phyloP scores from a whole-genome alignment of 1,140 invertebrate species.

The Pseudachorutes palmiensis region DNA sequence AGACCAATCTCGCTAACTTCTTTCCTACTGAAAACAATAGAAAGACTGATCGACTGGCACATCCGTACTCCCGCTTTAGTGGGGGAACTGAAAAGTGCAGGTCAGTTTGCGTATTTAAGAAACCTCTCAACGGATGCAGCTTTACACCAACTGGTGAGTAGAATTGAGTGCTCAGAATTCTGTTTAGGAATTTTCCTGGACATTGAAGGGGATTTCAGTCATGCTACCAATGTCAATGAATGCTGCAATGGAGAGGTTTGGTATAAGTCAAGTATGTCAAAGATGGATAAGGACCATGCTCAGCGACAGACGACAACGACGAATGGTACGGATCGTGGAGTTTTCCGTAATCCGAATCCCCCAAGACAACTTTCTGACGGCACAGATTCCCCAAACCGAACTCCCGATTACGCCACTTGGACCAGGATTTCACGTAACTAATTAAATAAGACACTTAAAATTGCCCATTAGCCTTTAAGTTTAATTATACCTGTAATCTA shows the following conservation, averaged over 20 bases:
- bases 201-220: constrained; percentile 27
- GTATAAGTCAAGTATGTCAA: neutral
- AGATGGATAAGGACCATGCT: neutral
- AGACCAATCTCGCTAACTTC: constrained; percentile 30
- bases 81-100: neutral
- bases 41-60: constrained; percentile 25
- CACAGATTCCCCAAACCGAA: too few relatives aligned
- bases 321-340: too few relatives aligned
- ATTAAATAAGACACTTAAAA: too few relatives aligned
- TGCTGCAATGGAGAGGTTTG: neutral
- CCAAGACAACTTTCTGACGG: too few relatives aligned
- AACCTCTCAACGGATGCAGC: constrained; percentile 23
- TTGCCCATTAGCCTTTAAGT: too few relatives aligned
- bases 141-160: constrained; percentile 14
- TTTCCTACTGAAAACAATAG: constrained; percentile 24
- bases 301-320: neutral
- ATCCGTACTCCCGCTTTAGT: constrained; percentile 15
- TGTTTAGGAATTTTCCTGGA: constrained; percentile 18
- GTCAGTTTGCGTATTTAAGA: constrained; percentile 11
- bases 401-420: too few relatives aligned
- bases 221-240: constrained; percentile 1
- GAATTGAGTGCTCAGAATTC: constrained; percentile 16
- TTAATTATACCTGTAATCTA: too few relatives aligned
- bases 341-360: neutral
- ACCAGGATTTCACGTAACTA: too few relatives aligned